Evolutionary conservation across 2,888 invertebrate genomes (phyloP).

Genomic region (Hipparchia sbordonii): DNA sequence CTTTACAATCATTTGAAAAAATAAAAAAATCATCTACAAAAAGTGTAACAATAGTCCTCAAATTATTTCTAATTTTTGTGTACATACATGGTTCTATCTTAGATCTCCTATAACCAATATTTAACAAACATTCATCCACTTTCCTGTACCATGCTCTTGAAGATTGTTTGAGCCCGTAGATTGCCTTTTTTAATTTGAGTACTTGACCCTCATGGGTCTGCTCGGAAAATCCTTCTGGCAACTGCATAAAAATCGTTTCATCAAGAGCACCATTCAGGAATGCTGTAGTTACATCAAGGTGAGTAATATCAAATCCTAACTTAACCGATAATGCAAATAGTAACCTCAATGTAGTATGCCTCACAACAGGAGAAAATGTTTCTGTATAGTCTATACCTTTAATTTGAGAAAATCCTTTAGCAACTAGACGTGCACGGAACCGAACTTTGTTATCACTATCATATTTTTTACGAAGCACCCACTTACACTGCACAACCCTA

Average conservation of each 20-base stretch:
- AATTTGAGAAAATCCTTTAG: constrained; percentile 19
- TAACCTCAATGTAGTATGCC: constrained; percentile 4
- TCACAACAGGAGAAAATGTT: constrained; percentile 16
- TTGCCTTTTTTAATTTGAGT: background rate
- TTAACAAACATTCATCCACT: background rate
- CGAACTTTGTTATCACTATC: constrained; percentile 2
- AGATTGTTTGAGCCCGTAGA: background rate
- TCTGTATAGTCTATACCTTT: constrained; percentile 18
- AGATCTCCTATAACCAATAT: background rate
- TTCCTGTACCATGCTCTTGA: background rate
- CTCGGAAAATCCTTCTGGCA: background rate
- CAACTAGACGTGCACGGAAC: background rate
- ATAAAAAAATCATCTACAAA: constrained; percentile 18
- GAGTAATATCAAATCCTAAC: background rate
- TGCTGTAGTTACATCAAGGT: too few relatives aligned
- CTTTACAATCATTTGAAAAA: constrained; percentile 10
- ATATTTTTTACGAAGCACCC: constrained; percentile 11
- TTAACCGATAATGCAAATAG: constrained; percentile 2
- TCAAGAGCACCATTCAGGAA: too few relatives aligned
- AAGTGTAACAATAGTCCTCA: background rate
- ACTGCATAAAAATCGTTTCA: too few relatives aligned
- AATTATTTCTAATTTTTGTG: background rate
- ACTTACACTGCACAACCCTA: constrained; percentile 28
- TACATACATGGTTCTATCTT: constrained; percentile 18
- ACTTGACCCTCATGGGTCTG: background rate